A percentile compares a stretch with the other conserved stretches of the same genome.
Conservation (phyloP, 2,888 invertebrate species). For the Sicus ferrugineus region DNA sequence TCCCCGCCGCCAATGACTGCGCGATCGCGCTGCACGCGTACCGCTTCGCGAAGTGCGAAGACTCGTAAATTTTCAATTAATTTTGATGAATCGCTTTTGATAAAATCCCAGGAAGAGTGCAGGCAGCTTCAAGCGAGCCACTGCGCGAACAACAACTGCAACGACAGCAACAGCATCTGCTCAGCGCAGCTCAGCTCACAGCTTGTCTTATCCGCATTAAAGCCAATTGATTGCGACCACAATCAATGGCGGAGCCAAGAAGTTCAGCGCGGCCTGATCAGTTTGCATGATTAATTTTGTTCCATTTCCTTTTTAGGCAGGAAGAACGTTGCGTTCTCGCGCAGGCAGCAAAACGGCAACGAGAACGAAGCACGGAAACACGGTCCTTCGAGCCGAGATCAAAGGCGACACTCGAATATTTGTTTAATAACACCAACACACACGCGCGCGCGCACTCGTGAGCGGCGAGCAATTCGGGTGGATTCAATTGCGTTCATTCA, state of each 20-base stretch:
- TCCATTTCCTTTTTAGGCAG: slow-evolving; percentile 25
- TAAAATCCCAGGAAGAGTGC: slow-evolving; percentile 43
- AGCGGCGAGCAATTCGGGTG: too few relatives aligned
- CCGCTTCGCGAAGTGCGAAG: slow-evolving; percentile 46
- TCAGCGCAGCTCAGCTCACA: neutral
- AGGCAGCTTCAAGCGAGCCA: slow-evolving; percentile 8
- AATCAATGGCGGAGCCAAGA: neutral
- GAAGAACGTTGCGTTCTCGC: neutral
- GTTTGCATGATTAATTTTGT: slow-evolving; percentile 30
- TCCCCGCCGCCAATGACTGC: neutral
- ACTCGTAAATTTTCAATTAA: slow-evolving; percentile 51
- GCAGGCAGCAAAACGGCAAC: neutral
- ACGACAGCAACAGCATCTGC: slow-evolving; percentile 3
- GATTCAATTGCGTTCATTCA: neutral
- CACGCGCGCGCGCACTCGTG: neutral
- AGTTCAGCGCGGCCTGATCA: slow-evolving; percentile 13
- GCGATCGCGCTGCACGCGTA: slow-evolving; percentile 22
- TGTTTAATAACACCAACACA: slow-evolving; percentile 24
- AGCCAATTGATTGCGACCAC: slow-evolving; percentile 26
- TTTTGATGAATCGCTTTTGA: slow-evolving; percentile 48
- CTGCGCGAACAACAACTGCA: slow-evolving; percentile 1
- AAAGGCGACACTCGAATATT: slow-evolving; percentile 30
- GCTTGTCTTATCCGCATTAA: slow-evolving; percentile 26
- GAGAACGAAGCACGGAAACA: too few relatives aligned
- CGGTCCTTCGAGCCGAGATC: slow-evolving; percentile 24